phyloP scores from a whole-genome alignment of 2,888 invertebrate species.

The Stenolophus ochropezus region DNA sequence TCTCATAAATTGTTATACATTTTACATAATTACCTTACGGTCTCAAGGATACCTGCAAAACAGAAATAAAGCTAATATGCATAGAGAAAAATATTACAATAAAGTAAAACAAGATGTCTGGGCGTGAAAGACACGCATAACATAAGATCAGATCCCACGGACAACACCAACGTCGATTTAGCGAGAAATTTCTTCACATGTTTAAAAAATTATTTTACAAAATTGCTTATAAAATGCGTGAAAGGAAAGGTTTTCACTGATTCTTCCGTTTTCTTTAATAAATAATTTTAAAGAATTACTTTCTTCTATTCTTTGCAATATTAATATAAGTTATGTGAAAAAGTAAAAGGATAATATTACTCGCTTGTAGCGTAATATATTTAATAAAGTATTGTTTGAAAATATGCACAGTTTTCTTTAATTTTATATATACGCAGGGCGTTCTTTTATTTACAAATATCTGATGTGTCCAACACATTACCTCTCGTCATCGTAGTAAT shows the following conservation, averaged over 20 bases:
- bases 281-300: background rate
- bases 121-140: background rate
- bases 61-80: conserved; percentile 6
- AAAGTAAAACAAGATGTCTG: conserved; percentile 23
- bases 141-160: conserved; percentile 16
- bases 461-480: too few species aligned
- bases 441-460: too few species aligned
- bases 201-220: background rate
- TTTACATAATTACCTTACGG: conserved; percentile 15
- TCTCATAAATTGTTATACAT: conserved; percentile 9
- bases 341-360: too few species aligned
- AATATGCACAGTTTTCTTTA: too few species aligned
- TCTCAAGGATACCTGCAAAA: conserved; percentile 21
- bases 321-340: too few species aligned
- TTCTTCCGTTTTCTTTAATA: background rate
- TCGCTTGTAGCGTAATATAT: too few species aligned
- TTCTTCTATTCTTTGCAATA: too few species aligned
- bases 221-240: background rate
- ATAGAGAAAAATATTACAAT: conserved; percentile 21
- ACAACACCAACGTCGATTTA: conserved; percentile 10
- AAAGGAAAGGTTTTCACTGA: background rate
- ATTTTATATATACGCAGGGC: too few species aligned
- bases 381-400: too few species aligned
- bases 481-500: too few species aligned
- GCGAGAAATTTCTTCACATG: background rate